Base-by-base conservation (phyloP, 1,140 invertebrate species). In the Panagrolaimus sp. region DNA sequence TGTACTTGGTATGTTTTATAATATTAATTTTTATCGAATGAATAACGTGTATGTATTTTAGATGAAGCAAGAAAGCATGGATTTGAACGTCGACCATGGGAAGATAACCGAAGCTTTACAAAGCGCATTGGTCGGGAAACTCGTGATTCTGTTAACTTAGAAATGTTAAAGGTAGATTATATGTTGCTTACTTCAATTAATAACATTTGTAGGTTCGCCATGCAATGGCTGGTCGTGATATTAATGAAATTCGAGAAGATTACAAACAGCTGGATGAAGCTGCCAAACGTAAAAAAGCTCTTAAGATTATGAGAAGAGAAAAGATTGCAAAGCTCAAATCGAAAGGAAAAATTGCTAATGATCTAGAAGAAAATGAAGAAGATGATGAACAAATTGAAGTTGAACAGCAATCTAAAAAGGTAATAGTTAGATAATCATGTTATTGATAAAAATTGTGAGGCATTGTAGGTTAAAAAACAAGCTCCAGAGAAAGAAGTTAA, bases 181-280 rank as follows among this genome's bases (percentile, higher is more conserved):
- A 2, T 38, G n/a, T 11, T n/a, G 27, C 11, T 25, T 53, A 1
- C 42, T 63, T 53, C 1, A n/a, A n/a, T n/a, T n/a, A n/a, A n/a
- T n/a, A n/a, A n/a, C n/a, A n/a, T 27, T 46, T 20, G 23, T 65
- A 72, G 70, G 70, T 66, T 11, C 53, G 48, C n/a, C 71, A 72
- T 31, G 70, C 38, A 13, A 53, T 46, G 63, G 69, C 69, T 1
- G 70, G 70, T 27, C 65, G 70, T 9, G 69, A 72, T 43, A 53
- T 71, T 9, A 72, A 72, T 27, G 70, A 72, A 63, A 72, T 72
- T 65, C 69, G 46, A 46, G 47, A 72, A 25, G 70, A 72, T 20
- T 72, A 72, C 48, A 65, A 70, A 44, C 42, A 43, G 14, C 13
- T 72, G n/a, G 70, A 72, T 64, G 70, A 70, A 42, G 57, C 64